These are phyloP conservation scores for pig (Sus scrofa) DNA, from an alignment of 2,113 vertebrate species.

Conservation along the genomic window T2T-Sscrofa CM000824.6:220066001-220066500, in stretches of 20 bases:
- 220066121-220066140: neutral
- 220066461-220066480: neutral
- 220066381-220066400: neutral
- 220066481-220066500: neutral
- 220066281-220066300: too few relatives aligned
- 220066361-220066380: neutral
- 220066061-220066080: slow-evolving; percentile 47
- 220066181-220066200: neutral
- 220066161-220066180: neutral
- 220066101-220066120: neutral
- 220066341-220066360: too few relatives aligned
- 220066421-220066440: neutral
- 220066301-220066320: too few relatives aligned
- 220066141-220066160: neutral
- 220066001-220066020: neutral
- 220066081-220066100: neutral
- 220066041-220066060: slow-evolving; percentile 5
- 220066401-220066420: neutral
- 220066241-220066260: too few relatives aligned
- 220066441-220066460: rapidly evolving
- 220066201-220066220: neutral
- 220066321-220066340: too few relatives aligned
- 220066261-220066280: too few relatives aligned
- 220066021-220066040: neutral
- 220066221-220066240: neutral